phyloP scores from a whole-genome alignment of 1,140 invertebrate genomes.

The Elysia chlorotica region DNA sequence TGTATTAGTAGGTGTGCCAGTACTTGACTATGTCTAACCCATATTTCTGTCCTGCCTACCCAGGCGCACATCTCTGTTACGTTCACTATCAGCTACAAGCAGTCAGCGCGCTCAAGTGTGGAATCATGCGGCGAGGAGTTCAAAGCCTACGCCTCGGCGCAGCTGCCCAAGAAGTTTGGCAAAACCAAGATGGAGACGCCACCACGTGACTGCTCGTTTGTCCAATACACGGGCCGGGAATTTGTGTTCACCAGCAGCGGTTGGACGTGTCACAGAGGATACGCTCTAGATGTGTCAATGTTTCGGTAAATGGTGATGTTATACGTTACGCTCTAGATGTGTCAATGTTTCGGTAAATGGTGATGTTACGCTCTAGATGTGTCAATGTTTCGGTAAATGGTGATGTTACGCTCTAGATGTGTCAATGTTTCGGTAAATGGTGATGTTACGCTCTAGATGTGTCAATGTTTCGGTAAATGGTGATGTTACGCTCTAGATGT shows the following conservation, averaged over 20 bases:
- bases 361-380: background rate
- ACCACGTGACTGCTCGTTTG: conserved; percentile 5
- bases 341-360: background rate
- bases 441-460: too few relatives aligned
- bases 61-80: conserved; percentile 24
- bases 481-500: too few relatives aligned
- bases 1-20: too few relatives aligned
- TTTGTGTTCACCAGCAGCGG: conserved; percentile 11
- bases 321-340: background rate
- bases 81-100: conserved; percentile 18
- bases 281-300: background rate
- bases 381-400: background rate
- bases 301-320: conserved; percentile 5
- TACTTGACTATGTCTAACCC: too few relatives aligned
- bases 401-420: background rate
- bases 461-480: too few relatives aligned
- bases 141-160: background rate
- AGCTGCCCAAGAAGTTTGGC: conserved; percentile 20
- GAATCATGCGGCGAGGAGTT: conserved; percentile 25
- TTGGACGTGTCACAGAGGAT: conserved; percentile 27
- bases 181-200: conserved; percentile 10
- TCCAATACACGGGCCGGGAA: conserved; percentile 12
- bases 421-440: too few relatives aligned
- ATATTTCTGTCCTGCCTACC: too few relatives aligned
- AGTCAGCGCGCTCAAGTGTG: conserved; percentile 1